These are phyloP conservation scores for Sarcophaga bullata DNA, from an alignment of 1,140 invertebrate species.

Conservation along the genomic window DNA sequence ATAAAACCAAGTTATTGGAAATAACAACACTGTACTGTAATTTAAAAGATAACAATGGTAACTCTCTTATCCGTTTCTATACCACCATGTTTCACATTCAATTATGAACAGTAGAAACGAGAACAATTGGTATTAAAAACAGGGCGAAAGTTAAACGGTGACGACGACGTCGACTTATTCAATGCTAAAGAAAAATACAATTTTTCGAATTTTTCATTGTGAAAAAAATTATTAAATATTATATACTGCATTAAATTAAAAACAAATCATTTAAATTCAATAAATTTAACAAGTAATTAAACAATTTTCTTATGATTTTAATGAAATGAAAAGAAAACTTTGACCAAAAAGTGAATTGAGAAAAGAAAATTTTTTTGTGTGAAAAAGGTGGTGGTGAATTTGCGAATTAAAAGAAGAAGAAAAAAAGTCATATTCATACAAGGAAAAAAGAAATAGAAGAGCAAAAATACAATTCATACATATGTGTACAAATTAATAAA, in stretches of 20 bases:
- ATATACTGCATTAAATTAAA: conserved; percentile 27
- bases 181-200: conserved; percentile 43
- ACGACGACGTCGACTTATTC: conserved; percentile 45
- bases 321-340: neutral
- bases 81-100: conserved; percentile 68
- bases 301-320: conserved; percentile 19
- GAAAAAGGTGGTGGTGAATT: conserved; percentile 40
- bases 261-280: neutral
- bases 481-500: neutral
- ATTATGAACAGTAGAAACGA: conserved; percentile 58
- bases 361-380: conserved; percentile 33
- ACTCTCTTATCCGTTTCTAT: neutral
- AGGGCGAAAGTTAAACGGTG: conserved; percentile 47
- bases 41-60: conserved; percentile 74
- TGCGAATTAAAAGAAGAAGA: conserved; percentile 22
- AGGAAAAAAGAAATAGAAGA: conserved; percentile 8
- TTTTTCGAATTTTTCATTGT: conserved; percentile 39
- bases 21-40: conserved; percentile 75
- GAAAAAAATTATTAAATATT: conserved; percentile 28
- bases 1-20: no score
- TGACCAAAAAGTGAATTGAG: conserved; percentile 24
- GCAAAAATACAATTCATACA: conserved; percentile 30
- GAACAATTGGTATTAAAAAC: conserved; percentile 42
- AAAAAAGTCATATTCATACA: conserved; percentile 34
- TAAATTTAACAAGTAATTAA: conserved; percentile 15